Base-by-base conservation (phyloP, 2,888 invertebrate species). In the Coremacera marginata region DNA sequence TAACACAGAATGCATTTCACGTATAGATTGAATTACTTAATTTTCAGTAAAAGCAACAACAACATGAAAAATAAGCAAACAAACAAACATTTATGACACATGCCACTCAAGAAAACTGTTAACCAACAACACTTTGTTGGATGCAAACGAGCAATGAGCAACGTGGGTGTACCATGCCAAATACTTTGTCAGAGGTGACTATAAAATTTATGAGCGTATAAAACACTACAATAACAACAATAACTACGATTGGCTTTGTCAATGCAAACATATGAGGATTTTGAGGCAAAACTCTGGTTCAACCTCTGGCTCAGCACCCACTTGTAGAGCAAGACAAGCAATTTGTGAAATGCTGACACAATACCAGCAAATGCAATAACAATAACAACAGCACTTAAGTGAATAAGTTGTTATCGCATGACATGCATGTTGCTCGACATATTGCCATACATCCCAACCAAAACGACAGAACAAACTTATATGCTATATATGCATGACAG, bases 141-240 rank as follows among this genome's bases (percentile, higher is more conserved):
- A n/a, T n/a, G n/a, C n/a, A n/a, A n/a, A n/a, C n/a, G n/a, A 34
- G 34, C 65, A 19, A 14, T 25, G 16, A 11, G 19, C 49, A 44
- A 22, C 51, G 68, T 68, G 51, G 68, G 68, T 51, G 68, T 49
- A 37, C 34, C 31, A 25, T n/a, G n/a, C 22, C 7, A 25, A 31
- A 8, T 31, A n/a, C 68, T 63, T 51, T 51, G 65, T 22, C 67
- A 22, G 52, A 65, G 65, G 65, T 63, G 65, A 65, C 67, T 67
- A 74, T 22, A 67, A n/a, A 74, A 74, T 74, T 74, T 74, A 74
- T 67, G 52, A 31, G 44, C 9, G 27, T 4, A 44, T 9, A 60
- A 60, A 19, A 55, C 25, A 14, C 22, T 25, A 8, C 31, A 70
- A 11, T 52, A 52, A 27, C 16, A 5, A 9, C 70, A 1, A 19